Base-by-base conservation (phyloP, 2,888 invertebrate species). In the Endotricha flammealis region DNA sequence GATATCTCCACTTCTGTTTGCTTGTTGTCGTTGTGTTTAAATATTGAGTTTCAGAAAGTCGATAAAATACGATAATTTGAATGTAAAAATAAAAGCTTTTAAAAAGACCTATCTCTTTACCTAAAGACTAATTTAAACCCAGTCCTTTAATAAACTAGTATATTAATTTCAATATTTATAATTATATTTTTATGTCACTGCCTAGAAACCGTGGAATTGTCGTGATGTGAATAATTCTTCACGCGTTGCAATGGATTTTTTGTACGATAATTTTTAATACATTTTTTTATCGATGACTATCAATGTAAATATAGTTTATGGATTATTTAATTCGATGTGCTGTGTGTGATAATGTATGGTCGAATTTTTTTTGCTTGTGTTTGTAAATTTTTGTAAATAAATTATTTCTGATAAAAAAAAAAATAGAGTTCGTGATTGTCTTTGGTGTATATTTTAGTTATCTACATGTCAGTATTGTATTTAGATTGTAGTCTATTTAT, bases 231-330 rank as follows among this genome's bases (percentile, higher is more conserved):
- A 62, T 61, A 57, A 57, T 65, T 59, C 52, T 48, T 44, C 45
- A 39, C 25, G 39, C 39, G 48, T 63, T 63, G 55, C 46, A 46
- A 49, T 52, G 63, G 53, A 64, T 58, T 64, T 64, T 64, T 70
- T 68, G 53, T 57, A 55, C 48, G 60, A 64, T 62, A 51, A 65
- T 65, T 41, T n/a, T 58, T 51, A 53, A 50, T 50, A 53, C 34
- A 49, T 56, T 60, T 60, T 69, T 62, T 57, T 62, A 58, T 60
- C 45, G 51, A 65, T 76, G 75, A 72, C 71, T 61, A 59, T 64
- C 67, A 62, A 44, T 80, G 81, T 82, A 82, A 69, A 82, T 82
- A 81, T 79, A 76, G 67, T 59, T 70, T 70, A 58, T 65, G 38
- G 24, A 51, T 59, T 57, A 53, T 57, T 72, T 73, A 65, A 64